Evolutionary conservation across 2,797 vertebrate species (phyloP).

Genomic region (Amblyraja radiata): DNA sequence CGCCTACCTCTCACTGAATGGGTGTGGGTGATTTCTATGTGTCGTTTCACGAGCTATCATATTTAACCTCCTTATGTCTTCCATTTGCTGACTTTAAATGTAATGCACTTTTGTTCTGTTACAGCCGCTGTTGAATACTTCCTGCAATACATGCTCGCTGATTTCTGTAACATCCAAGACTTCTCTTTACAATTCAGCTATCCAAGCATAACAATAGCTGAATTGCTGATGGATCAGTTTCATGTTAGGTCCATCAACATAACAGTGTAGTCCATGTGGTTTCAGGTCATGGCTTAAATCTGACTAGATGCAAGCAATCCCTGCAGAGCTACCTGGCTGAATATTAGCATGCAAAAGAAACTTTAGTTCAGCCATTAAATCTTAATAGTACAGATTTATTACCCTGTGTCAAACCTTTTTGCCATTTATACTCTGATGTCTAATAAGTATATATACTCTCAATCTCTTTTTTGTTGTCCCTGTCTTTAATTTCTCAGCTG

Average conservation of each 20-base stretch:
- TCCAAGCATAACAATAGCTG: background rate
- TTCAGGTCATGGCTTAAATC: background rate
- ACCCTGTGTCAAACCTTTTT: background rate
- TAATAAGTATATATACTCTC: slow-evolving; percentile 15
- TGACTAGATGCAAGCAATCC: background rate
- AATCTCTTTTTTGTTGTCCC: slow-evolving; percentile 18
- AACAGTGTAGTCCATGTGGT: too few species aligned
- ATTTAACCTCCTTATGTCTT: background rate
- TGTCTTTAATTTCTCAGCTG: slow-evolving; percentile 31
- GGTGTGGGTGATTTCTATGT: too few species aligned
- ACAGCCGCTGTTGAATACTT: background rate
- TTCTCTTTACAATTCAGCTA: background rate
- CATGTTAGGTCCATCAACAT: background rate
- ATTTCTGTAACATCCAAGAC: background rate
- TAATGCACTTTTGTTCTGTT: background rate
- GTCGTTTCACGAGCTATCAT: too few species aligned
- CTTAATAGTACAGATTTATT: slow-evolving; percentile 25
- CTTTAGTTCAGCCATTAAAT: slow-evolving; percentile 25
- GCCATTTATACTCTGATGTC: slow-evolving; percentile 19
- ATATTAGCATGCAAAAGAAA: background rate
- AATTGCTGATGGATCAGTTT: background rate
- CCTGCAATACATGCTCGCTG: background rate
- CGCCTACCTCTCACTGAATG: too few species aligned
- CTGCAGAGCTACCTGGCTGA: background rate
- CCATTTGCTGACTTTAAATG: background rate